Evolutionary conservation across 2,113 vertebrate genomes (phyloP).

Genomic region (Microtus pennsylvanicus): DNA sequence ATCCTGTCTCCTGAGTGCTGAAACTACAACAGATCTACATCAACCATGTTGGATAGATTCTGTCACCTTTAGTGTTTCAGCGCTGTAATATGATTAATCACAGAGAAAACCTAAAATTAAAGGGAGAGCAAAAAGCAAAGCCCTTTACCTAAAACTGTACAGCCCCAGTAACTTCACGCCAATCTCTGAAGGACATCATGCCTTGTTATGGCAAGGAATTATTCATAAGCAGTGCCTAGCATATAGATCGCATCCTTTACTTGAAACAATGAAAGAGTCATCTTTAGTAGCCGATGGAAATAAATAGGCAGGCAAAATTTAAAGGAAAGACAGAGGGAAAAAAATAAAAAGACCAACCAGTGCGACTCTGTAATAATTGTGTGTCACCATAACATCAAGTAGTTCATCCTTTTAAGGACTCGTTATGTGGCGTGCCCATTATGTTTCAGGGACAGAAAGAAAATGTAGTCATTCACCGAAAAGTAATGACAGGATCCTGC

Average conservation of each 20-base stretch:
- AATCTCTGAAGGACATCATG: constrained; percentile 81
- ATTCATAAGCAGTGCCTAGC: constrained; percentile 81
- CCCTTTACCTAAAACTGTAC: constrained; percentile 73
- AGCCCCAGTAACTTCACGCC: constrained; percentile 71
- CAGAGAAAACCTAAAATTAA: constrained; percentile 65
- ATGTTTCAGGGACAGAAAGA: constrained; percentile 62
- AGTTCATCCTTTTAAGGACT: constrained; percentile 77
- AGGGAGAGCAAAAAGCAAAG: constrained; percentile 64
- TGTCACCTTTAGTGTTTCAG: constrained; percentile 63
- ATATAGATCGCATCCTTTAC: constrained; percentile 83
- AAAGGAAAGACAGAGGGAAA: constrained; percentile 18
- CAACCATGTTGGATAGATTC: constrained; percentile 30
- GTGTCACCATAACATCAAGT: constrained; percentile 65
- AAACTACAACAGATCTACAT: neutral
- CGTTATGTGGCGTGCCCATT: constrained; percentile 42
- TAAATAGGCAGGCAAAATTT: constrained; percentile 78
- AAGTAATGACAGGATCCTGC: constrained; percentile 70
- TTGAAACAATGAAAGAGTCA: constrained; percentile 79
- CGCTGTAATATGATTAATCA: constrained; percentile 60
- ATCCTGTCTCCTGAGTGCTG: neutral
- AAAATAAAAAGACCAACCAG: neutral
- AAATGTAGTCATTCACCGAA: constrained; percentile 69
- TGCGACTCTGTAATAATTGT: constrained; percentile 72
- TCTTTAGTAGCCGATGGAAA: constrained; percentile 71
- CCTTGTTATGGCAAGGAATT: constrained; percentile 84